Base-by-base conservation (phyloP, 2,797 vertebrate genomes). In the Hybognathus amarus region DNA sequence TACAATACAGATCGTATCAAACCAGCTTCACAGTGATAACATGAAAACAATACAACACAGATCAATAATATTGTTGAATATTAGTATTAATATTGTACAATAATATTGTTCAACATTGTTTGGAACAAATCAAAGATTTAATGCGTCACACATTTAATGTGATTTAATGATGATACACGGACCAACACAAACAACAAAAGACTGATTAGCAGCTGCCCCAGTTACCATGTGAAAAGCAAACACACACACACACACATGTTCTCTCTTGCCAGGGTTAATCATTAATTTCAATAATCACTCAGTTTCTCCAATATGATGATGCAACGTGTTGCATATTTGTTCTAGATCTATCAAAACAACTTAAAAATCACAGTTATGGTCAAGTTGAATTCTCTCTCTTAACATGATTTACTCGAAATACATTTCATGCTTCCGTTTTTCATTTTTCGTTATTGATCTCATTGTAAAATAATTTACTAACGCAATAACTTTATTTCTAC, bases 281-380 rank as follows among this genome's bases (percentile, higher is more conserved):
- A 83, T 83, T 83, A 2, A 67, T 79, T 79, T 67, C 20, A 79
- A 66, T 79, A 52, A 67, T 79, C 63, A n/a, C n/a, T 24, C n/a
- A 38, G 5, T 24, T 50, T 30, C 17, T 17, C 56, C 10, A 1
- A 74, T 45, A 82, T 38, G 30, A 75, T 75, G 15, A n/a, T 22
- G 13, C 22, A 24, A 77, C 22, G 50, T 80, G 18, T 27, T 30
- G 4, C 11, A 59, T 47, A 20, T 30, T 30, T 45, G 24, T 52
- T 82, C 33, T 40, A 59, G 5, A 38, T 24, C 9, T 63, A 20
- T 71, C 68, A 80, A 50, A 74, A 45, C 20, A 27, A 11, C 5
- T 64, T 36, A 11, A 66, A n/a, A 78, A 27, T 27, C 9, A 59
- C 4, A 52, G 27, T 66, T 63, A 63, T 30, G 15, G 13, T 30